Evolutionary conservation across 2,888 invertebrate genomes (phyloP), one percentile per base, ranked within the genome.

Genomic region (Tortrix viridana): DNA sequence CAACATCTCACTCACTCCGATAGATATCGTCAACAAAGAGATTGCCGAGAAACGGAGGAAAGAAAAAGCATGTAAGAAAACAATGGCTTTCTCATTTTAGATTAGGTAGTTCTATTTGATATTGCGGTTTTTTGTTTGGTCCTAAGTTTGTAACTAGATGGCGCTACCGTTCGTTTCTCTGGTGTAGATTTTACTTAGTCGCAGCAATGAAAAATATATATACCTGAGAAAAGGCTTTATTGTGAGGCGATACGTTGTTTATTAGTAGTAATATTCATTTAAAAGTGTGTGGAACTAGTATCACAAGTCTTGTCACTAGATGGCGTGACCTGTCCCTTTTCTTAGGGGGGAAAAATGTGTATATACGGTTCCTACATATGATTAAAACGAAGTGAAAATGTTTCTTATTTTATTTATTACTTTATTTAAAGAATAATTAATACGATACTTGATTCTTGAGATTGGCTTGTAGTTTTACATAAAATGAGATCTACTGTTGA

Each of bases 1-100:
- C 0, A 66, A 67, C 3, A 67, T 68, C 0, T 89, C 91, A 0
- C 69, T 92, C 1, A 72, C 71, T 1, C 91, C 92, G 0, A 67
- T 67, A 0, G 92, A 92, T 46, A 69, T 92, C 1, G 88, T 92
- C 43, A 88, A 89, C 61, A 91, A 87, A 61, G 86, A 91, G 67
- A 79, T 91, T 1, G 89, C 89, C 4, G 87, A 88, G 0, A 91
- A 89, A 71, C 77, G 89, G 1, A 78, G 75, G 9, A 72, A 88
- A 63, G 92, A 92, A 56, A 92, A 92, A 74, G 88, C 90, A 22
- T 70, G 92, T 92, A 46, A 79, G 32, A 12, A 32, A 32, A 32
- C 32, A 12, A 32, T 12, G 2, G 32, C 12, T 32, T 3, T 0
- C 12, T 12, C 4, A 12, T 32, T 32, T 32, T 12, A 32, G 32